Evolutionary conservation across 2,113 vertebrate species (phyloP), one percentile per base, ranked within the genome.

Genomic region (Myrmophylax atrothorax): DNA sequence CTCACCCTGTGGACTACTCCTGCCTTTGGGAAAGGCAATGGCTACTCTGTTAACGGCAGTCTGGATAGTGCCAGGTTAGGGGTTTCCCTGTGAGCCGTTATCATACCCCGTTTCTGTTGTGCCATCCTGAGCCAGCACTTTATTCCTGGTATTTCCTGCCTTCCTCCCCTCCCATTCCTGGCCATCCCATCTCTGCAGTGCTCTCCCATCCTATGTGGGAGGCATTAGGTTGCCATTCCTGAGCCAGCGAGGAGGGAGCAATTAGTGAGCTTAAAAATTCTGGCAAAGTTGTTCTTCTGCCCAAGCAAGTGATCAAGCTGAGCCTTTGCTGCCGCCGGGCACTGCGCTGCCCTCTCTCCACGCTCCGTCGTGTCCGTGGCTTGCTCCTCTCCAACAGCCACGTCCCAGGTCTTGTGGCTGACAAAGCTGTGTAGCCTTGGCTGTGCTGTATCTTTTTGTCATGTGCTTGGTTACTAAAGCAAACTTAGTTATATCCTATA

Each of bases 391-490:
- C 50, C 5, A 66, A 7, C 53, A 63, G 89, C 88, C 44, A 42
- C 7, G 0, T 52, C 44, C 66, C 37, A 17, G 40, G 5, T 69
- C 72, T 24, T 35, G 93, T 67, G 87, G 82, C 88, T 69, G 19
- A 4, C 86, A 59, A 31, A 50, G 82, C 92, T 68, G 79, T 18
- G 60, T 84, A 20, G 83, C 76, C 2, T 47, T 78, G 89, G 85
- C 92, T 44, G 86, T 90, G 92, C 88, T 42, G 18, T 89, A 50
- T 18, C 86, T 90, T 46, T 64, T 47, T 40, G 85, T 93, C 85
- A 17, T 1, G 79, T 96, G 88, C 84, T 92, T 72, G 14, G 28
- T 78, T 84, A 12, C 82, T 95, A 46, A 76, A 96, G 87, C 67
- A 3, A 4, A 44, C 76, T 77, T 86, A 22, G 23, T 87, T 70